Conservation (phyloP, 2,797 vertebrate species). For the Chelonia mydas region DNA sequence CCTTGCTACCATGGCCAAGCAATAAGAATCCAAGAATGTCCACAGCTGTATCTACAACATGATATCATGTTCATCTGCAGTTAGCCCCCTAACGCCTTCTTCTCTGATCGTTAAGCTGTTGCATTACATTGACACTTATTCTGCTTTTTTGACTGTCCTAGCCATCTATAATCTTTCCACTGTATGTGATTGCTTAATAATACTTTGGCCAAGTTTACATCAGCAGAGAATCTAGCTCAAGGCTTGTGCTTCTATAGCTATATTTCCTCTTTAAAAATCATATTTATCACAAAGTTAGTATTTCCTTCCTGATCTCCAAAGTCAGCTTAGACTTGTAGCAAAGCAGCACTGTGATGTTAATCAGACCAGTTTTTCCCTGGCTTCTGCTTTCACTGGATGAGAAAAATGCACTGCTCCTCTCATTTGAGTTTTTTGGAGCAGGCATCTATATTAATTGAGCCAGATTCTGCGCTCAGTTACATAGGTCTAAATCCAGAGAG, state of each 20-base stretch:
- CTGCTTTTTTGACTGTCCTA: not conserved
- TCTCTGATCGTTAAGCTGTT: not conserved
- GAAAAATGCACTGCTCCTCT: not conserved
- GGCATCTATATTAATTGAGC: not conserved
- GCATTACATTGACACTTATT: not conserved
- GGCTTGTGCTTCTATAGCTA: not conserved
- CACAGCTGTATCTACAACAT: not conserved
- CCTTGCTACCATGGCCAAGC: not conserved
- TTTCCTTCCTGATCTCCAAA: not conserved
- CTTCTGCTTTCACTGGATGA: conserved; percentile 31
- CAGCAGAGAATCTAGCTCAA: not conserved
- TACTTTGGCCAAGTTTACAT: not conserved
- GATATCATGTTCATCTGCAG: not conserved
- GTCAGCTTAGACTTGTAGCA: not conserved
- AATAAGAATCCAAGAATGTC: not conserved
- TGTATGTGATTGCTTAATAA: not conserved
- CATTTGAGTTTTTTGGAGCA: not conserved
- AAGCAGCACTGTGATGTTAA: not conserved
- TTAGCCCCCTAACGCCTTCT: not conserved
- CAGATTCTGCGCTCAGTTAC: conserved; percentile 21
- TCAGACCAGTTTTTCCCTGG: not conserved
- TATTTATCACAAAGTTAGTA: not conserved
- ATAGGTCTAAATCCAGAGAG: conserved; percentile 17
- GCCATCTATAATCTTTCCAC: not conserved
- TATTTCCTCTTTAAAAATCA: not conserved